These are phyloP conservation scores for Erpobdella octoculata DNA, from an alignment of 2,888 invertebrate genomes.

Conservation along the genomic window DNA sequence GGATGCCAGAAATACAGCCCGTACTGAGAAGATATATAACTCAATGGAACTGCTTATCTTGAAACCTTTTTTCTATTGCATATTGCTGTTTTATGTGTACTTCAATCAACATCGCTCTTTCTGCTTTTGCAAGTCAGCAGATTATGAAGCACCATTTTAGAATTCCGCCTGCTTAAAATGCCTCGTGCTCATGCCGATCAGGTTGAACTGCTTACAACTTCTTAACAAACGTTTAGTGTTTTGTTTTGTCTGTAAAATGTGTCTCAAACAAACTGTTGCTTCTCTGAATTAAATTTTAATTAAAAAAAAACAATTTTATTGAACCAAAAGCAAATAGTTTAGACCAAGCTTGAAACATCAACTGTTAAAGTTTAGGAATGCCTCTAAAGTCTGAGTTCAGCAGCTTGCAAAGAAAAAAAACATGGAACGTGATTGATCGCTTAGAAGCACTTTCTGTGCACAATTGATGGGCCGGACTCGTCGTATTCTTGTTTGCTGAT, in stretches of 20 bases:
- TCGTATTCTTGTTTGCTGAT: conserved; percentile 95
- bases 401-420: not conserved
- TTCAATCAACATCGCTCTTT: too few relatives aligned
- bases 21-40: conserved; percentile 6
- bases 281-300: not conserved
- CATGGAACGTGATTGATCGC: conserved; percentile 36
- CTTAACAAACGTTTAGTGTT: too few relatives aligned
- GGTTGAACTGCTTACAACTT: too few relatives aligned
- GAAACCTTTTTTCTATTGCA: too few relatives aligned
- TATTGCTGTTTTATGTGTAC: too few relatives aligned
- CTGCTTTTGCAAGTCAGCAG: too few relatives aligned
- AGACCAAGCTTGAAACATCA: not conserved
- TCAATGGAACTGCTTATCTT: too few relatives aligned
- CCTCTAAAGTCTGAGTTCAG: not conserved
- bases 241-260: not conserved
- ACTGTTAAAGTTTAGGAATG: not conserved
- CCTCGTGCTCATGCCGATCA: too few relatives aligned
- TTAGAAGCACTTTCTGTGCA: conserved; percentile 93
- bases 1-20: conserved; percentile 22
- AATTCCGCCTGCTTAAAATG: too few relatives aligned
- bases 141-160: too few relatives aligned
- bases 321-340: not conserved
- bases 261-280: not conserved
- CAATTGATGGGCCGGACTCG: conserved; percentile 88
- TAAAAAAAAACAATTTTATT: not conserved